These are phyloP conservation scores for Odontesthes bonariensis DNA, from an alignment of 2,113 vertebrate genomes.

Conservation along the genomic window DNA sequence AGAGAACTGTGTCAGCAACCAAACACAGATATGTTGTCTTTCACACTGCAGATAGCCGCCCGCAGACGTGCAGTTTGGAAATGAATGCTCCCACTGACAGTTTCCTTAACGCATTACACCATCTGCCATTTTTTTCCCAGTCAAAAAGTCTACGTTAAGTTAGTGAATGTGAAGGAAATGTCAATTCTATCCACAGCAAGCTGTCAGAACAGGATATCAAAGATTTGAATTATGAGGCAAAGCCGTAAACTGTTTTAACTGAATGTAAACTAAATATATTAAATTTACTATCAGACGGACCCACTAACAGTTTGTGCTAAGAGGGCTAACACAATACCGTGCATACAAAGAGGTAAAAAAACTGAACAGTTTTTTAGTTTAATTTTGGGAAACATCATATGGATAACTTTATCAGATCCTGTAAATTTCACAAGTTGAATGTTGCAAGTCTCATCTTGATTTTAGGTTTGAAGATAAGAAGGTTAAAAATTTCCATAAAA, in stretches of 20 bases:
- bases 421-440: background rate
- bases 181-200: background rate
- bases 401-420: background rate
- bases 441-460: background rate
- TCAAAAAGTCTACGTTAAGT: background rate
- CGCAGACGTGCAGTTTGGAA: background rate
- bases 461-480: background rate
- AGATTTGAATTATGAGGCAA: background rate
- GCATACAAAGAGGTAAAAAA: background rate
- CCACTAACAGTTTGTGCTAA: too few relatives aligned
- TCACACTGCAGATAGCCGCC: background rate
- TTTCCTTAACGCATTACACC: background rate
- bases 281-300: too few relatives aligned
- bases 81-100: background rate
- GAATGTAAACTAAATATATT: too few relatives aligned
- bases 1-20: background rate
- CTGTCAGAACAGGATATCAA: background rate
- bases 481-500: background rate
- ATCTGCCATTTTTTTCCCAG: background rate
- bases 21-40: constrained; percentile 2
- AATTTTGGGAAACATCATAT: background rate
- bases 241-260: too few relatives aligned
- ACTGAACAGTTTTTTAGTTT: background rate
- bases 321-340: background rate
- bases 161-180: background rate